Percentiles rank a stretch among this genome's conserved stretches.
phyloP scores from a whole-genome alignment of 2,797 vertebrate species.

The Scolopax bukidnonensis region DNA sequence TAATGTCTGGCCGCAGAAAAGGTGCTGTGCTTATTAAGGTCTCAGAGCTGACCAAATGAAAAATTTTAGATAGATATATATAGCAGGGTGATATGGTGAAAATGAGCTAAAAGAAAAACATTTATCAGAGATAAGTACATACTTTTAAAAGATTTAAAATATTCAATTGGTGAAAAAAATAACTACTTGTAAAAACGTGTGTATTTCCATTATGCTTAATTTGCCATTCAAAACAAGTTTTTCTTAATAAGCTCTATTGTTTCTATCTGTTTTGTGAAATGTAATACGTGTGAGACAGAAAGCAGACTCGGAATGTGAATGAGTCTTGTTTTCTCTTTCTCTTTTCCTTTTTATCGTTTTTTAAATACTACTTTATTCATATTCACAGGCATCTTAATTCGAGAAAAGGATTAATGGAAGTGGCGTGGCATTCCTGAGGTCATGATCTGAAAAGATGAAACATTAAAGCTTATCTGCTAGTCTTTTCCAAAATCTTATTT shows the following conservation, averaged over 20 bases:
- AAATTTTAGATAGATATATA: background rate
- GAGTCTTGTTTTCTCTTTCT: conserved; percentile 71
- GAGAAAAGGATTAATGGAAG: conserved; percentile 42
- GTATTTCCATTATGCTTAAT: conserved; percentile 78
- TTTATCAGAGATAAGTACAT: conserved; percentile 68
- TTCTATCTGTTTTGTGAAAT: conserved; percentile 83
- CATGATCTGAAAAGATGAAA: conserved; percentile 17
- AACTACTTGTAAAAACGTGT: conserved; percentile 72
- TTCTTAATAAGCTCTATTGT: conserved; percentile 82
- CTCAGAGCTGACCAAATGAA: background rate
- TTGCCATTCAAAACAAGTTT: conserved; percentile 82
- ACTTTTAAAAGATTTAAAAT: conserved; percentile 74
- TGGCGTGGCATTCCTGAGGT: conserved; percentile 23
- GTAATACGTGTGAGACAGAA: conserved; percentile 82
- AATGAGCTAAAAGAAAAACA: conserved; percentile 54
- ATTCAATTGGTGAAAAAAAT: conserved; percentile 74
- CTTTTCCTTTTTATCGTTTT: conserved; percentile 47
- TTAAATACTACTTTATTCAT: conserved; percentile 26
- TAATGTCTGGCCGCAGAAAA: background rate
- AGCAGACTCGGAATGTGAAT: conserved; percentile 81
- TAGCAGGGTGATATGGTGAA: conserved; percentile 10
- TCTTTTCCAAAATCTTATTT: conserved; percentile 18
- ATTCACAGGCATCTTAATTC: background rate
- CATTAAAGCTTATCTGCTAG: background rate
- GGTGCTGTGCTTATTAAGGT: background rate